A percentile compares a stretch with the other conserved stretches of the same genome.
Evolutionary conservation across 1,140 invertebrate genomes (phyloP).

Genomic region (Homarus americanus): DNA sequence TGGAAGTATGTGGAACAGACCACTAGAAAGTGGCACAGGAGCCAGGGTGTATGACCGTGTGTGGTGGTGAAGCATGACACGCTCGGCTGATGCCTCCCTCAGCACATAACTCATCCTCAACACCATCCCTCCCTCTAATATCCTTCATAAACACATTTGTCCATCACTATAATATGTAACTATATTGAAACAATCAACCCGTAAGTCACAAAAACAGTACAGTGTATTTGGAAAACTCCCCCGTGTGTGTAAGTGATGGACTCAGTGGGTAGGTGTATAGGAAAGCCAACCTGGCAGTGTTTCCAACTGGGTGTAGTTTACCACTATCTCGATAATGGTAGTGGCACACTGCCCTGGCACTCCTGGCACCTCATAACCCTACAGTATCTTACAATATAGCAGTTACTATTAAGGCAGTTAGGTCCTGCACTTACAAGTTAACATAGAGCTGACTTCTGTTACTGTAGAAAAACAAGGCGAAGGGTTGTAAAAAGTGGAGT

Average conservation of each 20-base stretch:
- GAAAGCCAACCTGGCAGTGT: constrained; percentile 36
- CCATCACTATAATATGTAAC: no score
- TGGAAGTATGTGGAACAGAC: constrained; percentile 27
- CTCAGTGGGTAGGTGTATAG: constrained; percentile 12
- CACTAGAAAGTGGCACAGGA: constrained; percentile 20
- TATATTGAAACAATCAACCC: no score
- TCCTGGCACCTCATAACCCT: not conserved
- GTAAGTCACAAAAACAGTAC: constrained; percentile 35
- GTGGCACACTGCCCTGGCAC: not conserved
- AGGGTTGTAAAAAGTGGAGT: constrained; percentile 47
- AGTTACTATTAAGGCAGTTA: no score
- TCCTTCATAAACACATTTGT: no score
- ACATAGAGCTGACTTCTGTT: no score
- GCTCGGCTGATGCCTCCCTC: not conserved
- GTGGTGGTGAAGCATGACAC: constrained; percentile 3
- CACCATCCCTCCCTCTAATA: no score
- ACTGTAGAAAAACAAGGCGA: constrained; percentile 38
- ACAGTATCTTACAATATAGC: no score
- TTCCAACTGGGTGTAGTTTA: not conserved
- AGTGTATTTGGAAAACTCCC: constrained; percentile 53
- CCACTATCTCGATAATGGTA: not conserved
- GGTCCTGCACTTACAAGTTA: no score
- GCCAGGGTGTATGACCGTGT: not conserved
- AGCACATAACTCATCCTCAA: no score
- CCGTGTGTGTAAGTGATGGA: not conserved